phyloP scores from a whole-genome alignment of 1,140 invertebrate genomes.

The Neotoxoptera formosana region DNA sequence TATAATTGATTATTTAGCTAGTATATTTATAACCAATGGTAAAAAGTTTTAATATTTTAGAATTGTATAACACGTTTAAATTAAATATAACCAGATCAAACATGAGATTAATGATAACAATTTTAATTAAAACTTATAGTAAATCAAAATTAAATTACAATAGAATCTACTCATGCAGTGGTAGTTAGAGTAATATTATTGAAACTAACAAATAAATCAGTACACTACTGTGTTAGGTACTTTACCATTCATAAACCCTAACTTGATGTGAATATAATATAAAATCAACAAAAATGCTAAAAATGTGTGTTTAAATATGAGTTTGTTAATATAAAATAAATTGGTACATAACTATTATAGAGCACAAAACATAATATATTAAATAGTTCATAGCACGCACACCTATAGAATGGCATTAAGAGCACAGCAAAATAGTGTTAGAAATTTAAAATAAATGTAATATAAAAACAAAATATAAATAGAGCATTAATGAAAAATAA shows the following conservation, averaged over 20 bases:
- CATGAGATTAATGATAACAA: neutral
- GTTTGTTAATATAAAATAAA: slow-evolving; percentile 30
- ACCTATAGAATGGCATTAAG: slow-evolving; percentile 52
- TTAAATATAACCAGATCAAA: neutral
- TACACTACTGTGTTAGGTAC: neutral
- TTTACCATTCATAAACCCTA: neutral
- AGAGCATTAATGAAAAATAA: slow-evolving; percentile 30
- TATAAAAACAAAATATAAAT: slow-evolving; percentile 25
- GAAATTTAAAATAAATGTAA: slow-evolving; percentile 11
- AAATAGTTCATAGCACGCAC: slow-evolving; percentile 48
- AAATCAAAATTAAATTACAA: neutral
- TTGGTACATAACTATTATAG: neutral
- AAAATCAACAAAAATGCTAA: slow-evolving; percentile 21
- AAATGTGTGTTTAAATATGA: slow-evolving; percentile 26
- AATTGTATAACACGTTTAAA: neutral
- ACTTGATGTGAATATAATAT: slow-evolving; percentile 38
- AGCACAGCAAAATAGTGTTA: slow-evolving; percentile 51
- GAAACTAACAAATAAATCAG: slow-evolving; percentile 12
- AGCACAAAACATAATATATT: slow-evolving; percentile 24
- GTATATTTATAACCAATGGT: neutral
- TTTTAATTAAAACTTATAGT: neutral
- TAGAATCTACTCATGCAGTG: slow-evolving; percentile 34
- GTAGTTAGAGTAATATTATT: neutral
- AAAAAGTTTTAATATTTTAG: neutral
- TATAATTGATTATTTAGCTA: neutral